A percentile compares a stretch with the other conserved stretches of the same genome.
phyloP scores from a whole-genome alignment of 2,888 invertebrate species.

The Eupithecia subumbrata region DNA sequence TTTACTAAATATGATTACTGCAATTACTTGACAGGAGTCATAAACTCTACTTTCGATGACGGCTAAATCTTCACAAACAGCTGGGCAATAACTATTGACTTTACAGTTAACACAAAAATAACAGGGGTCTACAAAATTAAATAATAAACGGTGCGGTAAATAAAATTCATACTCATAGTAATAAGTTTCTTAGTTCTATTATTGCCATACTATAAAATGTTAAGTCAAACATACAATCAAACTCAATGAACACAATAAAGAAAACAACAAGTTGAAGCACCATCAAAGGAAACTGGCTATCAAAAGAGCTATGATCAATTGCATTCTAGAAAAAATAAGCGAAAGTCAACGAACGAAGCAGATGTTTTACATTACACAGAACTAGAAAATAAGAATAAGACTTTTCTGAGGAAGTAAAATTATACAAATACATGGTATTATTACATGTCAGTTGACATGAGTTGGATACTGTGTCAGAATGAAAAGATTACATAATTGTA shows the following conservation, averaged over 20 bases:
- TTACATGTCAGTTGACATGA: neutral
- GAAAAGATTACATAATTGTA: neutral
- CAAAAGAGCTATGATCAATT: neutral
- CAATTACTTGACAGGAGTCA: constrained; percentile 5
- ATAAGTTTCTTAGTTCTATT: neutral
- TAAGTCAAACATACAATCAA: neutral
- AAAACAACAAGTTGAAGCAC: neutral
- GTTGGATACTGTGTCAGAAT: neutral
- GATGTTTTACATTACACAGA: constrained; percentile 1
- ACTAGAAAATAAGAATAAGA: neutral
- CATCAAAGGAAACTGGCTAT: neutral
- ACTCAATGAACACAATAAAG: neutral
- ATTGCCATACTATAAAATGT: neutral
- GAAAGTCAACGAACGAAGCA: neutral
- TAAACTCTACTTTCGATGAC: constrained; percentile 4
- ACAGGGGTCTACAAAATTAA: neutral
- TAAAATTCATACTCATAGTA: neutral
- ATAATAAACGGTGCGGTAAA: neutral
- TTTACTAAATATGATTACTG: neutral
- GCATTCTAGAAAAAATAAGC: neutral
- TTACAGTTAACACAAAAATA: neutral
- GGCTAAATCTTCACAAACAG: neutral
- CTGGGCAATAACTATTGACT: neutral
- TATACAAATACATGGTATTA: neutral
- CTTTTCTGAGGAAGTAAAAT: neutral